These are phyloP conservation scores for Calliopum simillimum DNA, from an alignment of 2,888 invertebrate species.

Conservation along the genomic window DNA sequence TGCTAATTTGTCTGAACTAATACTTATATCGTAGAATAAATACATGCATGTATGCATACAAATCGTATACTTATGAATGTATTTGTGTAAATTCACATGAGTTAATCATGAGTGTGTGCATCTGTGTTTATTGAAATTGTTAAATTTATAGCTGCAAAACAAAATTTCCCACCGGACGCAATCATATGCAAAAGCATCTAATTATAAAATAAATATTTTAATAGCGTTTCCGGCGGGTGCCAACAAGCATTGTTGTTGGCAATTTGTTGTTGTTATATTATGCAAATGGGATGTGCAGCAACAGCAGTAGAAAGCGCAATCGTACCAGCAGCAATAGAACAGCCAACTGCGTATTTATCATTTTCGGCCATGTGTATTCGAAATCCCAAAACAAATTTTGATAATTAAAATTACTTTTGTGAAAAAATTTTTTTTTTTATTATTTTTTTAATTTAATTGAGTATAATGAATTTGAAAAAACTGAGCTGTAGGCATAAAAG, in stretches of 20 bases:
- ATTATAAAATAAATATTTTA: slow-evolving; percentile 10
- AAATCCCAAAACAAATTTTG: too few species aligned
- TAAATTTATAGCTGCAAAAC: not conserved
- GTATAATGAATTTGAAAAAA: too few species aligned
- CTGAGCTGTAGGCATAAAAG: too few species aligned
- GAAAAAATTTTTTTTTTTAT: too few species aligned
- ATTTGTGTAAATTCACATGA: slow-evolving; percentile 16
- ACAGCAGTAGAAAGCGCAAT: too few species aligned
- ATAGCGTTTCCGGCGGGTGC: slow-evolving; percentile 14
- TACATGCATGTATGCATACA: slow-evolving; percentile 9
- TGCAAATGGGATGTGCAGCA: not conserved
- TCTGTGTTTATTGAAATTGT: not conserved
- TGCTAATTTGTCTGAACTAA: too few species aligned
- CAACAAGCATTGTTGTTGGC: not conserved
- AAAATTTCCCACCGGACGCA: slow-evolving; percentile 6
- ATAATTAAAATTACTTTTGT: too few species aligned
- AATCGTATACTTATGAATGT: slow-evolving; percentile 23
- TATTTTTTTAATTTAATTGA: too few species aligned
- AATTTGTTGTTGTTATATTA: not conserved
- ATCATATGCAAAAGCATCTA: slow-evolving; percentile 6
- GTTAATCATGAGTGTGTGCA: not conserved
- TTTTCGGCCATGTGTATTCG: too few species aligned
- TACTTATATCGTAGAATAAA: too few species aligned
- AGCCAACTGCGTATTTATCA: too few species aligned
- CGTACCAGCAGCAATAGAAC: too few species aligned